These are phyloP conservation scores for Apamea sordens DNA, from an alignment of 2,888 invertebrate species.

Conservation along the genomic window DNA sequence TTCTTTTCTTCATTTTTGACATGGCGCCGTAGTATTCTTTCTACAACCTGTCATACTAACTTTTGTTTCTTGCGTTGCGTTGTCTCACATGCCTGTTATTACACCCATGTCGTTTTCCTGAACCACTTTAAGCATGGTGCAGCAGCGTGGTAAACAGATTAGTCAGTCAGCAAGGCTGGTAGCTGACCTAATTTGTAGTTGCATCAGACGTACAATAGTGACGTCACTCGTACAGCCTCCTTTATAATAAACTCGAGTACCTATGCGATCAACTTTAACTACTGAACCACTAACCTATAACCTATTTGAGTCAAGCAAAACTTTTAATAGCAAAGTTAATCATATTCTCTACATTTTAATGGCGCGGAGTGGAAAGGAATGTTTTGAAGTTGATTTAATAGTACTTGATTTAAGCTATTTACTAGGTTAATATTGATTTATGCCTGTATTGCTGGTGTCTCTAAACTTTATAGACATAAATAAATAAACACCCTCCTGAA, in stretches of 20 bases:
- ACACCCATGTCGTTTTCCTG: neutral
- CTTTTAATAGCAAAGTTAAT: constrained; percentile 37
- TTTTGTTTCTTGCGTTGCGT: neutral
- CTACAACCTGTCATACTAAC: neutral
- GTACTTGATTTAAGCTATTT: neutral
- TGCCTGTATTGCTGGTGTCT: too few relatives aligned
- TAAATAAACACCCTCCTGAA: neutral
- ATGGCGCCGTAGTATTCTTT: neutral
- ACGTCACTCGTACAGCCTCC: neutral
- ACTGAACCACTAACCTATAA: constrained; percentile 2
- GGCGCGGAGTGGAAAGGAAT: neutral
- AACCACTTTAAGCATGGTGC: neutral
- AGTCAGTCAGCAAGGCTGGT: too few relatives aligned
- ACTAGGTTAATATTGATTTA: neutral
- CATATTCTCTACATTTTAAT: constrained; percentile 3
- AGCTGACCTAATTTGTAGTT: neutral
- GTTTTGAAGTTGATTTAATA: neutral
- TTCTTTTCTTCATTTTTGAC: neutral
- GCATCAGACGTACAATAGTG: neutral
- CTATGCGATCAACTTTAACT: constrained; percentile 1
- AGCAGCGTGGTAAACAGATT: neutral
- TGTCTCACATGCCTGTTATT: neutral
- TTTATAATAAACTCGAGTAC: neutral
- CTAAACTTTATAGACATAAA: neutral
- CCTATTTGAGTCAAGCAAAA: constrained; percentile 10